Conservation (phyloP, 2,888 invertebrate species). For the Cylindroiulus punctatus region DNA sequence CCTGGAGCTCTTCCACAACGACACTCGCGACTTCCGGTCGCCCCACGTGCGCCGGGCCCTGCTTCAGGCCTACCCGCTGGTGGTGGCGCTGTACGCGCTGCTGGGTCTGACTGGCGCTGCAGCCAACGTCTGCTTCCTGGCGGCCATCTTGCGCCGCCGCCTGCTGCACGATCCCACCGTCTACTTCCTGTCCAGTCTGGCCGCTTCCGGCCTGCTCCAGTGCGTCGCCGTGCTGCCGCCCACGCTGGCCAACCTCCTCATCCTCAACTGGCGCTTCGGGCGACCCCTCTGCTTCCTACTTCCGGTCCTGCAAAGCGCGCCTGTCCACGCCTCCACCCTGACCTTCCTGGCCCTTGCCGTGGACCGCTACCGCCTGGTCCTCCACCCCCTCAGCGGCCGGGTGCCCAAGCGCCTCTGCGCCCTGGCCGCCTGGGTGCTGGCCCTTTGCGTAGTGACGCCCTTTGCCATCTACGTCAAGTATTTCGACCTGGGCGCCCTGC, state of each 20-base stretch:
- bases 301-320: constrained; percentile 80
- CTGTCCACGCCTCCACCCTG: constrained; percentile 76
- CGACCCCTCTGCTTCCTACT: constrained; percentile 77
- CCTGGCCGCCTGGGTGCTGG: constrained; percentile 76
- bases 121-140: constrained; percentile 72
- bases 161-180: constrained; percentile 74
- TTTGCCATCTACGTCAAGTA: constrained; percentile 73
- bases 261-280: constrained; percentile 79
- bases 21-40: constrained; percentile 62
- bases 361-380: constrained; percentile 75
- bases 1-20: constrained; percentile 65
- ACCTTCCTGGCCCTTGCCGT: constrained; percentile 76
- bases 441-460: constrained; percentile 77
- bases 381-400: constrained; percentile 74
- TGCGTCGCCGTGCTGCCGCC: constrained; percentile 76
- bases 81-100: constrained; percentile 69
- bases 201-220: constrained; percentile 75
- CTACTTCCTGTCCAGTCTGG: constrained; percentile 75
- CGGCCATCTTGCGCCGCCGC: constrained; percentile 66
- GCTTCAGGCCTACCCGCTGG: too few species aligned
- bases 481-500: constrained; percentile 70
- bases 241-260: constrained; percentile 74
- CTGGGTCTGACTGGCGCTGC: constrained; percentile 71
- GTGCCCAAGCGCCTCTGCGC: constrained; percentile 69
- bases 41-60: too few species aligned